A percentile compares a stretch with the other conserved stretches of the same genome.
Conservation (phyloP, 2,797 vertebrate species). For the Siniperca scherzeri region DNA sequence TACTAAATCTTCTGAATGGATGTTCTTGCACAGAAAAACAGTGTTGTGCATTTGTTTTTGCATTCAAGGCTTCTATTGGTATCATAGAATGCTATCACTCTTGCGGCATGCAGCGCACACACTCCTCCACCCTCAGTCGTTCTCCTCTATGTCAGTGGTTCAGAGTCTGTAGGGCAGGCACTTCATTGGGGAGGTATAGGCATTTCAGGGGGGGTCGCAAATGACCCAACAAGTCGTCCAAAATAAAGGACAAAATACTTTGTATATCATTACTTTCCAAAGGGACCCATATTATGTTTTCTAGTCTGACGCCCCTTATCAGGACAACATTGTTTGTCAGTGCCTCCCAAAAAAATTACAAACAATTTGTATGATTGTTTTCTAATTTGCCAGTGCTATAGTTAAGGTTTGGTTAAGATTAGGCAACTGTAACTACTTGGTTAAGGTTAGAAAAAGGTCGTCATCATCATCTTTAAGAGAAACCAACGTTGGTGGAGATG, state of each 20-base stretch:
- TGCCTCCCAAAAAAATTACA: no score
- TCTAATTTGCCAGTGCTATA: neutral
- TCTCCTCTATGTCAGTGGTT: neutral
- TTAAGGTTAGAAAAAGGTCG: neutral
- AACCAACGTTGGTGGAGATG: neutral
- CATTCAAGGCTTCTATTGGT: constrained; percentile 1
- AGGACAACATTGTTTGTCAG: neutral
- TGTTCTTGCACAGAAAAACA: constrained; percentile 15
- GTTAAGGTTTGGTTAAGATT: neutral
- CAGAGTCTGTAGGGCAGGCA: neutral
- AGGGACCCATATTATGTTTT: neutral
- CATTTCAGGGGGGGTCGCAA: no score
- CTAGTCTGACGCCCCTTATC: neutral
- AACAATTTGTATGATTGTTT: neutral
- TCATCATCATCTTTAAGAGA: neutral
- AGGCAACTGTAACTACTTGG: neutral
- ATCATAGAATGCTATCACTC: neutral
- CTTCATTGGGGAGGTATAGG: neutral
- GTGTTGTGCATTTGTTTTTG: constrained; percentile 18
- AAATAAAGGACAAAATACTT: neutral
- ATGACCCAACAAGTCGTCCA: neutral
- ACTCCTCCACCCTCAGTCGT: neutral
- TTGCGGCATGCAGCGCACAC: neutral
- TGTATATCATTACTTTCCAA: neutral
- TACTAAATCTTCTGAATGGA: constrained; percentile 43